phyloP scores from a whole-genome alignment of 2,113 vertebrate species.

The Eretmochelys imbricata region DNA sequence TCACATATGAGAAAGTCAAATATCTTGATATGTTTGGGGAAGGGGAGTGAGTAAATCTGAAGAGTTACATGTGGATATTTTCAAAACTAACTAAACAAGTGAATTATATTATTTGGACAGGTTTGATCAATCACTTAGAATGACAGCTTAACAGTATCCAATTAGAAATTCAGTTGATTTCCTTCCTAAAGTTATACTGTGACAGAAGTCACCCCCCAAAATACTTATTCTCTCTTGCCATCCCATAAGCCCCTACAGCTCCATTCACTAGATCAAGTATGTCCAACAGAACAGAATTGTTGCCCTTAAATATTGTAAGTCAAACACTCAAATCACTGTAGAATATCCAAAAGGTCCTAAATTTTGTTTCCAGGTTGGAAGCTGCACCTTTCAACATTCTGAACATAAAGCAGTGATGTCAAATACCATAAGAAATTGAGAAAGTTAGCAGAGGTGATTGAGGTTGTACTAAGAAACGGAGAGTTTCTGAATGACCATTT shows the following conservation, averaged over 20 bases:
- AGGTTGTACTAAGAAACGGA: constrained; percentile 44
- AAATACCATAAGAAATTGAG: constrained; percentile 5
- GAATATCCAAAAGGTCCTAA: constrained; percentile 48
- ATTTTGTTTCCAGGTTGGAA: constrained; percentile 43
- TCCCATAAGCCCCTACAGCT: background rate
- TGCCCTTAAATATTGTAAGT: background rate
- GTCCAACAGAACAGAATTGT: background rate
- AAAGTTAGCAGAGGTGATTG: constrained; percentile 27
- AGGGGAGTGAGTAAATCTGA: background rate
- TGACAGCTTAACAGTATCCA: background rate
- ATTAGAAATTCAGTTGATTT: background rate
- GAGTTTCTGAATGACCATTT: constrained; percentile 27
- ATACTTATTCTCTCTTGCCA: background rate
- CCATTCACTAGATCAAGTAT: background rate
- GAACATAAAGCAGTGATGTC: constrained; percentile 56
- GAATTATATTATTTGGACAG: background rate
- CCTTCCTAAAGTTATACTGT: background rate
- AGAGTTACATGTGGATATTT: background rate
- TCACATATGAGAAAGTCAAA: background rate
- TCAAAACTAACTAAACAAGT: background rate
- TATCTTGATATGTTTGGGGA: background rate
- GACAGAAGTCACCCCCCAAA: background rate
- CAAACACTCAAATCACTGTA: constrained; percentile 56
- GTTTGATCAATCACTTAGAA: background rate
- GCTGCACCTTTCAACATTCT: constrained; percentile 57